phyloP scores from a whole-genome alignment of 2,888 invertebrate genomes.

The Pammene aurita region DNA sequence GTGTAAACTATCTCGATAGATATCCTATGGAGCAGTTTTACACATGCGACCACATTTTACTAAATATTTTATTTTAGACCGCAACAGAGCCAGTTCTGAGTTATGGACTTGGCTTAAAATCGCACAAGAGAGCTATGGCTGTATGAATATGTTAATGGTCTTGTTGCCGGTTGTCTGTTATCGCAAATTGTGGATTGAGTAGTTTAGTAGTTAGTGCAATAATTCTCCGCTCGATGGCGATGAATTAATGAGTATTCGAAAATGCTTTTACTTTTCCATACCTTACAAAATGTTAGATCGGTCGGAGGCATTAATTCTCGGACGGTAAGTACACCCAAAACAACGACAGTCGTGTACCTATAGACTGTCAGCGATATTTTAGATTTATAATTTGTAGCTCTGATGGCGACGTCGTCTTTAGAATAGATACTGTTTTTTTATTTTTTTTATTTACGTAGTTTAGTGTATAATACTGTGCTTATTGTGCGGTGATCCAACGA shows the following conservation, averaged over 20 bases:
- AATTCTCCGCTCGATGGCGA: not conserved
- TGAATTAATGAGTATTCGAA: not conserved
- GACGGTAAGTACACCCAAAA: no score
- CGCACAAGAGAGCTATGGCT: slow-evolving; percentile 51
- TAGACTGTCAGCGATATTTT: no score
- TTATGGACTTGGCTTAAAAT: slow-evolving; percentile 60
- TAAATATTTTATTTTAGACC: slow-evolving; percentile 61
- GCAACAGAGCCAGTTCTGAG: slow-evolving; percentile 56
- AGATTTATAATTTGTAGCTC: no score
- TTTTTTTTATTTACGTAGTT: no score
- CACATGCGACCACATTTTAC: slow-evolving; percentile 63
- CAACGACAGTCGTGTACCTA: no score
- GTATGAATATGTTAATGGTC: slow-evolving; percentile 62
- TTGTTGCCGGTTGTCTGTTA: slow-evolving; percentile 45
- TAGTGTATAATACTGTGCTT: no score
- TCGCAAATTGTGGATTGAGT: slow-evolving; percentile 47
- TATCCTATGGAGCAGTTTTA: slow-evolving; percentile 62
- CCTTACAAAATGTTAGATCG: no score
- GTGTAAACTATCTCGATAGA: slow-evolving; percentile 62
- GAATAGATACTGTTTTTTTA: no score
- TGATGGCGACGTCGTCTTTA: no score
- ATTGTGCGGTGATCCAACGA: no score
- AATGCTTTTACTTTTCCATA: no score
- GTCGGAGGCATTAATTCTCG: no score
- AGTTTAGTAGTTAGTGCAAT: slow-evolving; percentile 43